These are phyloP conservation scores for Catharus minimus DNA, from an alignment of 2,113 vertebrate species.

Conservation along the genomic window DNA sequence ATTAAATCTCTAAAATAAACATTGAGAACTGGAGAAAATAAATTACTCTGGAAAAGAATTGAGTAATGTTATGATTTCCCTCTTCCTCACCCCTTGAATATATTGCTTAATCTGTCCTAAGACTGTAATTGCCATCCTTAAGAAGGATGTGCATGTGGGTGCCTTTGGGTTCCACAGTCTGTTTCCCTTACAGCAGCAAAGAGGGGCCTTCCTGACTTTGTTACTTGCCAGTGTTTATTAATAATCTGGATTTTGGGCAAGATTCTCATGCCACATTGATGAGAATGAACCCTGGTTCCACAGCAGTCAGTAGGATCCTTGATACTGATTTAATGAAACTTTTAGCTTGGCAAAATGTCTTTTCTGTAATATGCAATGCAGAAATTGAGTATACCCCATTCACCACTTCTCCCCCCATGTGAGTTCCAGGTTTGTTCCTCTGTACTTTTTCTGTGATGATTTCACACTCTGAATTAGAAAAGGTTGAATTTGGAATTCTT, in stretches of 20 bases:
- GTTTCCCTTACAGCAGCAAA: not conserved
- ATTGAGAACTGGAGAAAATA: slow-evolving; percentile 11
- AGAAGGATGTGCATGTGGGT: not conserved
- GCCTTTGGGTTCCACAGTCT: not conserved
- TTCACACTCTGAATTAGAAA: not conserved
- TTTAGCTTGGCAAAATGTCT: not conserved
- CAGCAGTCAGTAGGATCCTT: not conserved
- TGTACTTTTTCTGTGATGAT: not conserved
- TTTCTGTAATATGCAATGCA: not conserved
- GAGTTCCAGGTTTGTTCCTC: not conserved
- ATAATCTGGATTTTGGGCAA: not conserved
- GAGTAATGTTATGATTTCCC: slow-evolving; percentile 2
- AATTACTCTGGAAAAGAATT: not conserved
- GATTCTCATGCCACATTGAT: not conserved
- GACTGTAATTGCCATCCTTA: not conserved
- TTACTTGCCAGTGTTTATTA: not conserved
- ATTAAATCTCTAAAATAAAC: slow-evolving; percentile 58
- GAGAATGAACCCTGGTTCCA: not conserved
- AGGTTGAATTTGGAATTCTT: not conserved
- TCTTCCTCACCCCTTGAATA: not conserved
- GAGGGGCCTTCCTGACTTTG: not conserved
- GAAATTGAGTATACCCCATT: not conserved
- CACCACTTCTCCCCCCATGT: not conserved
- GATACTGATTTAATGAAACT: not conserved
- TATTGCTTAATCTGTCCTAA: not conserved